Evolutionary conservation across 2,797 vertebrate species (phyloP).

Genomic region (Luscinia luscinia): DNA sequence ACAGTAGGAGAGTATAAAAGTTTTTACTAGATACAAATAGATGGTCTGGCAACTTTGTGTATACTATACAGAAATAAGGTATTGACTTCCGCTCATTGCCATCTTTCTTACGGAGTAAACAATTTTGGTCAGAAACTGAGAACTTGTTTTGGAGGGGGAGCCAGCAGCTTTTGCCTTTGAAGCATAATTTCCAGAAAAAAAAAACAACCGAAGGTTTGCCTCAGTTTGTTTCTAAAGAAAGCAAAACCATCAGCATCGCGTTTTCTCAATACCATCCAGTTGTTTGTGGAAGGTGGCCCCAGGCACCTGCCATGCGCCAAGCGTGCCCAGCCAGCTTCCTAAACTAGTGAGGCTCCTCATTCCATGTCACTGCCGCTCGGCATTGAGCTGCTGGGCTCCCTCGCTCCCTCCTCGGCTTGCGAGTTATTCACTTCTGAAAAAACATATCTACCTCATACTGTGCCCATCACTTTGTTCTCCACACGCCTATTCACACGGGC

Average conservation of each 20-base stretch:
- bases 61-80: background rate
- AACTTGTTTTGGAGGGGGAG: fast-evolving
- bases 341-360: background rate
- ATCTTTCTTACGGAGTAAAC: background rate
- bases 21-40: background rate
- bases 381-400: background rate
- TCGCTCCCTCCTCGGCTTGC: background rate
- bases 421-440: constrained; percentile 41
- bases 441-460: constrained; percentile 56
- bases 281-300: background rate
- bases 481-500: background rate
- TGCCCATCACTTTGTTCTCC: constrained; percentile 61
- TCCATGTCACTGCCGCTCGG: background rate
- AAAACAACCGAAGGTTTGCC: fast-evolving
- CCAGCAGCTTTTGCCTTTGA: background rate
- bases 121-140: background rate
- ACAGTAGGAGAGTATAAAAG: background rate
- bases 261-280: background rate
- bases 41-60: background rate
- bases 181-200: background rate
- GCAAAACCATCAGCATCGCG: background rate
- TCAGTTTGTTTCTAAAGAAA: background rate
- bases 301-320: background rate
- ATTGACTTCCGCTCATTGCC: background rate
- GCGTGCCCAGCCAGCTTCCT: background rate